Evolutionary conservation across 2,113 vertebrate species (phyloP), one percentile per base, ranked within the genome.

Genomic region (Furnarius figulus): DNA sequence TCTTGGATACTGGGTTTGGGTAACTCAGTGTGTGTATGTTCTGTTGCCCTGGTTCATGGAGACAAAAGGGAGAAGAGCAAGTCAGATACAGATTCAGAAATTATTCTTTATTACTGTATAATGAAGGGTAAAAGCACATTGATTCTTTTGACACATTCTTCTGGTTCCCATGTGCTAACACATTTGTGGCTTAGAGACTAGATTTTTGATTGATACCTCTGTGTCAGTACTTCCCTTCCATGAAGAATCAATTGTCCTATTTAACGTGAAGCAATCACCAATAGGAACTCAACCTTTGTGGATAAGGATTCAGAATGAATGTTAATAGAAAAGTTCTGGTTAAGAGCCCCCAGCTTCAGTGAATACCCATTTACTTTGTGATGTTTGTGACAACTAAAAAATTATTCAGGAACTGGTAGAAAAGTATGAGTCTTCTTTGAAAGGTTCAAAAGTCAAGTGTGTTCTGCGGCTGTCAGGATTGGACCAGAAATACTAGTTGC

Each of bases 161-260:
- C 73, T 81, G 30, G 33, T 65, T 67, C 24, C 61, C 28, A 55
- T 47, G 22, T 50, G 35, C 68, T 80, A 81, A 55, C 31, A 81
- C 52, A 72, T 25, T 9, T 39, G 63, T 53, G 44, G 30, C 24
- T 80, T 62, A 71, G 75, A 83, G 83, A 72, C 31, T 23, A 28
- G 52, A 89, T 74, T 91, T 94, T 88, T 93, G 92, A 96, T 80
- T 67, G 85, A 80, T 88, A 90, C 39, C 47, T 94, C 85, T 90
- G 82, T 86, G 87, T 65, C 40, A 67, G 67, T 73, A 73, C 30
- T 53, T 85, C 44, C 21, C 42, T 71, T 88, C 93, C 75, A 46
- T 28, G 63, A 95, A 84, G 81, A 88, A 83, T 90, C 85, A 70
- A 79, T 89, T 82, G 66, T 79, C 95, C 78, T 91, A 66, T 74